phyloP scores from a whole-genome alignment of 2,888 invertebrate species.

The Kryphioiulus occultus region DNA sequence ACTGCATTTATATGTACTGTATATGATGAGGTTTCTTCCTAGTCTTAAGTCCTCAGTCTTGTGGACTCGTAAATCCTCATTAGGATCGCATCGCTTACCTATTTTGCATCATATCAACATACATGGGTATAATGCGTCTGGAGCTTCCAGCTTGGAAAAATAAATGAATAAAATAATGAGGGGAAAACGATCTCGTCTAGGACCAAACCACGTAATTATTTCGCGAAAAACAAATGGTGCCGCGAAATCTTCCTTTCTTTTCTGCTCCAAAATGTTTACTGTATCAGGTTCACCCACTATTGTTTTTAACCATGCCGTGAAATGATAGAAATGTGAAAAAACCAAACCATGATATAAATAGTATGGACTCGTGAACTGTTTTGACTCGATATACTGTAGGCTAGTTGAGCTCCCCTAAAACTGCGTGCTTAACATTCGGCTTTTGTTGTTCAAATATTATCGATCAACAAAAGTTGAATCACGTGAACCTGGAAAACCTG shows the following conservation, averaged over 20 bases:
- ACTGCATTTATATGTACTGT: neutral
- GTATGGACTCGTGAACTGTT: too few species aligned
- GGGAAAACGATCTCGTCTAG: neutral
- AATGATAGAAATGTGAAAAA: too few species aligned
- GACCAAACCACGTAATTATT: neutral
- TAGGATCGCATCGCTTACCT: neutral
- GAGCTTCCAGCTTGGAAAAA: neutral
- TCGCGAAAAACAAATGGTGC: neutral
- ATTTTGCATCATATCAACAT: neutral
- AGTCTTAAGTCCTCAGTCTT: neutral
- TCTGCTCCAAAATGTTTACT: neutral
- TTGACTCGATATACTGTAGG: too few species aligned
- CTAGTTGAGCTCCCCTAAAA: too few species aligned
- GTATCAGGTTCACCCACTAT: neutral
- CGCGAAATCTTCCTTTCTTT: neutral
- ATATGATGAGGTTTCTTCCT: neutral
- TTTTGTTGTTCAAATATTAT: too few species aligned
- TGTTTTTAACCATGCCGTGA: neutral
- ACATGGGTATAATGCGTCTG: neutral
- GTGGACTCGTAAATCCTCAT: neutral
- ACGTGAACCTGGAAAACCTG: too few species aligned
- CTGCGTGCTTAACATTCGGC: too few species aligned
- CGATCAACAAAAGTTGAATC: too few species aligned
- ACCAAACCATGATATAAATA: too few species aligned
- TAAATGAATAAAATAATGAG: constrained; percentile 5